These are phyloP conservation scores for Coracias cyanogaster DNA, from an alignment of 2,797 vertebrate species.

Conservation along the genomic window DNA sequence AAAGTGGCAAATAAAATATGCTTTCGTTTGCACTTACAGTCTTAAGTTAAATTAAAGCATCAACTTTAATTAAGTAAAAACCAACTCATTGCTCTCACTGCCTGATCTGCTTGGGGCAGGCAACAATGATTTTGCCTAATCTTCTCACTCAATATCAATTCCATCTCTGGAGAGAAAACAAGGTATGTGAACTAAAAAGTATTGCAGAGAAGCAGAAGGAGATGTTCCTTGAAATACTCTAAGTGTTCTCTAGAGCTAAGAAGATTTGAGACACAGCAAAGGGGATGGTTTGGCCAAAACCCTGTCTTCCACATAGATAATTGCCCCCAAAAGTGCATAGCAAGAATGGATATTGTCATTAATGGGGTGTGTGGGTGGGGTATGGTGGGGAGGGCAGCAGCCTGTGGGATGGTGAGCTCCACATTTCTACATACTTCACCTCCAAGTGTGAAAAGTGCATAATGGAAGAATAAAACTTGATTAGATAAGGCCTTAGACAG, in stretches of 20 bases:
- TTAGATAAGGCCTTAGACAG: not conserved
- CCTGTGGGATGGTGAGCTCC: not conserved
- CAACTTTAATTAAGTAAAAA: slow-evolving; percentile 36
- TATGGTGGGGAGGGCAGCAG: not conserved
- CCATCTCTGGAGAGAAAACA: not conserved
- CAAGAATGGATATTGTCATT: not conserved
- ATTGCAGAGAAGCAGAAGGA: not conserved
- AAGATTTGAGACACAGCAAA: not conserved
- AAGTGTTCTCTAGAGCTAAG: not conserved
- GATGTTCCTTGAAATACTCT: not conserved
- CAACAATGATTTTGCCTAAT: not conserved
- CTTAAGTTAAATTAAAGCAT: slow-evolving; percentile 53
- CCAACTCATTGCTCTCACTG: not conserved
- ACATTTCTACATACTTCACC: not conserved
- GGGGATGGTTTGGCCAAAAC: not conserved
- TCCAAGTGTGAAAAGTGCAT: not conserved
- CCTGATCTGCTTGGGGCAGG: not conserved
- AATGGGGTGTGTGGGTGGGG: not conserved
- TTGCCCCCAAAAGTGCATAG: not conserved
- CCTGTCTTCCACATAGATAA: not conserved
- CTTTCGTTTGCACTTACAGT: not conserved
- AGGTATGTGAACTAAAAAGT: not conserved
- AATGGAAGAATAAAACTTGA: not conserved
- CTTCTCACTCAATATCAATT: not conserved
- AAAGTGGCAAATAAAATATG: slow-evolving; percentile 14